Base-by-base conservation (phyloP, 2,113 vertebrate species). In the Brachypteracias leptosomus region DNA sequence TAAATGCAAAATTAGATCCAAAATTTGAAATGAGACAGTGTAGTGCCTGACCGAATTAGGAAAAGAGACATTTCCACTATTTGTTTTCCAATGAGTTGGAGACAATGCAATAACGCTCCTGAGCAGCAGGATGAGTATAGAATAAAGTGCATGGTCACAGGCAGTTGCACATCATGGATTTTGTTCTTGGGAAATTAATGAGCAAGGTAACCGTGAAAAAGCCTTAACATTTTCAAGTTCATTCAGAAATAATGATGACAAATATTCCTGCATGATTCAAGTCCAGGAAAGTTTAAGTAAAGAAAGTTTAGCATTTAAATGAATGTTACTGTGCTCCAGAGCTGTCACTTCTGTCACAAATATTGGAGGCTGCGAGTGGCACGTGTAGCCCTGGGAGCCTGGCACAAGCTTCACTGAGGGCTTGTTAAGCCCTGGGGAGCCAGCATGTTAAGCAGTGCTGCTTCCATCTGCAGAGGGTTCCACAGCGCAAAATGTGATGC, bases 1-100 rank as follows among this genome's bases (percentile, higher is more conserved):
- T 62, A 91, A 95, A 83, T 62, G 29, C 26, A 76, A 66, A 74
- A 85, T 38, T 58, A 70, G 46, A 62, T 73, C 58, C 58, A 89
- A 88, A 95, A 58, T 80, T 75, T 94, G 36, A 66, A 79, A 73
- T 42, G 15, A 85, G 62, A 89, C 6, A 46, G 55, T 4, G 3
- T 4, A 62, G 51, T 44, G 51, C 35, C 42, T 80, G 38, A 63
- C 33, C 44, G 85, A 82, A 80, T 76, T 88, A 77, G 80, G 73
- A 92, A 77, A 74, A 77, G 57, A 89, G 44, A 65, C 0, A 0
- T 26, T 95, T 90, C 55, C 2, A 1, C 52, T 66, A 22, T 36
- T 83, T 80, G 74, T 91, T 90, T 88, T 77, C 38, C 68, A 46
- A 2, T 72, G 77, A 89, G 21, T 77, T 31, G 25, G 26, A 57